Percentiles rank a stretch among this genome's conserved stretches.
Conservation (phyloP, 1,140 invertebrate species). For the Doryteuthis pealeii region DNA sequence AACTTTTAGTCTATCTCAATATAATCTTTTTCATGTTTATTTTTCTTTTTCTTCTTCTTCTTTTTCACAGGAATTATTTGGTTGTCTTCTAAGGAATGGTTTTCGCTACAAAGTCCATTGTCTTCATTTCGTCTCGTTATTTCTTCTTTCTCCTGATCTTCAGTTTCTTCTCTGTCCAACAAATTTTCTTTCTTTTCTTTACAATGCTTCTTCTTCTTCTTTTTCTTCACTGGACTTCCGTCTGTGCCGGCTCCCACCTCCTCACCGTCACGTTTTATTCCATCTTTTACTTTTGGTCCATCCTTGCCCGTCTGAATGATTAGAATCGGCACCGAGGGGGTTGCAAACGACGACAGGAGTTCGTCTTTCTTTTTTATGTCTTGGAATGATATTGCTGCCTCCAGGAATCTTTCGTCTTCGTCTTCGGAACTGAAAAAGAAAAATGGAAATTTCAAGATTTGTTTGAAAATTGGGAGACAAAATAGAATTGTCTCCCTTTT, state of each 20-base stretch:
- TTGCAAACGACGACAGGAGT: background rate
- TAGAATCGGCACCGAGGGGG: conserved; percentile 16
- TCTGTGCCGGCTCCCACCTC: background rate
- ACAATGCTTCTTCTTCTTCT: too few relatives aligned
- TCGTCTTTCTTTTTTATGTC: conserved; percentile 30
- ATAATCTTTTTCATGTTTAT: too few relatives aligned
- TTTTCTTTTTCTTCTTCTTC: too few relatives aligned
- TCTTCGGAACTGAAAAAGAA: conserved; percentile 38
- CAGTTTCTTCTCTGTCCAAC: conserved; percentile 18
- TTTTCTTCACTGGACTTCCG: background rate
- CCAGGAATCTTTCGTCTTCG: conserved; percentile 39
- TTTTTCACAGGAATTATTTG: too few relatives aligned
- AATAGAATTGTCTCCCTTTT: too few relatives aligned
- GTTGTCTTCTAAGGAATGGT: too few relatives aligned
- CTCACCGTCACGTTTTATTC: conserved; percentile 14
- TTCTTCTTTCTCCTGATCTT: conserved; percentile 17
- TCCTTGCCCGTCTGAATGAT: background rate
- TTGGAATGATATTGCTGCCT: conserved; percentile 33
- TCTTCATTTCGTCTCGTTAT: conserved; percentile 1
- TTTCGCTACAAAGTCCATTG: conserved; percentile 4
- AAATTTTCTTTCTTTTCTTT: conserved; percentile 24
- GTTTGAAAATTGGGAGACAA: too few relatives aligned
- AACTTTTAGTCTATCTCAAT: too few relatives aligned
- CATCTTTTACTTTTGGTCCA: background rate
- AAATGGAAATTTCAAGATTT: conserved; percentile 7